These are phyloP conservation scores for Apotomis capreana DNA, from an alignment of 2,888 invertebrate species.

Conservation along the genomic window DNA sequence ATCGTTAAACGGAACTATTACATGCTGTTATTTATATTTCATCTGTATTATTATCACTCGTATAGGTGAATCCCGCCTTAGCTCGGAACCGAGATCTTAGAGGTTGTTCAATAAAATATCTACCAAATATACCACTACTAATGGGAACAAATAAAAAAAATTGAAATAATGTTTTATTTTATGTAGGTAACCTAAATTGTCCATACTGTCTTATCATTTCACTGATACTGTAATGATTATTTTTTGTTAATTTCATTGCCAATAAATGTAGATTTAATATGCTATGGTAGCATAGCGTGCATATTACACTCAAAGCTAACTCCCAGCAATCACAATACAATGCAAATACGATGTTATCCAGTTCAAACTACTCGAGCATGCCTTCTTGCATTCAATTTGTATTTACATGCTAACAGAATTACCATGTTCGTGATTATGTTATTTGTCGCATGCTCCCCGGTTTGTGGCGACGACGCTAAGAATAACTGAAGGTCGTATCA, in stretches of 20 bases:
- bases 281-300: background rate
- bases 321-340: background rate
- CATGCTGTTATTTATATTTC: background rate
- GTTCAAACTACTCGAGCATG: slow-evolving; percentile 1
- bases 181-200: no score
- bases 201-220: background rate
- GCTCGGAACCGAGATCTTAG: no score
- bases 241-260: background rate
- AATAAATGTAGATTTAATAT: background rate
- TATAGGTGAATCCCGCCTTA: no score
- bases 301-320: slow-evolving; percentile 3
- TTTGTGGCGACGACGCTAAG: slow-evolving; percentile 11
- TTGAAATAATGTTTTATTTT: no score
- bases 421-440: slow-evolving; percentile 37
- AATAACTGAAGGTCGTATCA: slow-evolving; percentile 36
- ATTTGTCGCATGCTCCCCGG: slow-evolving; percentile 30
- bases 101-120: no score
- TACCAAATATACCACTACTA: no score
- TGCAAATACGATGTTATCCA: background rate
- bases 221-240: background rate
- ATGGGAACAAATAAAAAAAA: no score
- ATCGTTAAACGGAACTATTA: background rate
- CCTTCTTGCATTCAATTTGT: background rate
- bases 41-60: background rate
- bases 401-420: slow-evolving; percentile 34